These are phyloP conservation scores for Diarsia dahlii DNA, from an alignment of 2,888 invertebrate genomes.

Conservation along the genomic window DNA sequence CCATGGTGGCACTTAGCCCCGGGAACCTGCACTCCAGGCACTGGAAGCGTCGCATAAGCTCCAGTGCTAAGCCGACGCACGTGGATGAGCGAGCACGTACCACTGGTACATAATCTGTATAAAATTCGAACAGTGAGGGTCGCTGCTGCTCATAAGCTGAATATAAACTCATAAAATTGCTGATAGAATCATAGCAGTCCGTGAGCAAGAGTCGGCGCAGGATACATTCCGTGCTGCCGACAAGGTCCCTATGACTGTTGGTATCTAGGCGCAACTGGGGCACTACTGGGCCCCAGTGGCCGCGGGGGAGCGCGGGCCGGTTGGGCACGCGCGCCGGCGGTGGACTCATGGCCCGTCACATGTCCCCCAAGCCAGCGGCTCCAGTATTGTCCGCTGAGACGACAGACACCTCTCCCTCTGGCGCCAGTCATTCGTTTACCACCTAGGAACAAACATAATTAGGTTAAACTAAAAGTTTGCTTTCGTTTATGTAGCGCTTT, in stretches of 20 bases:
- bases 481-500: constrained; percentile 3
- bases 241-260: background rate
- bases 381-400: constrained; percentile 71
- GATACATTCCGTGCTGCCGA: constrained; percentile 80
- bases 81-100: constrained; percentile 95
- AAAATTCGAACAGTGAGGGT: constrained; percentile 92
- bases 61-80: constrained; percentile 95
- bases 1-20: constrained; percentile 91
- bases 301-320: constrained; percentile 92
- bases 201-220: constrained; percentile 95
- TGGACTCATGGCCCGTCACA: constrained; percentile 95
- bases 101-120: constrained; percentile 93
- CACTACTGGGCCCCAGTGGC: constrained; percentile 79
- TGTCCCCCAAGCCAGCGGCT: constrained; percentile 95
- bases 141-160: constrained; percentile 90
- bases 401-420: constrained; percentile 84
- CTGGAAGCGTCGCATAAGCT: constrained; percentile 92
- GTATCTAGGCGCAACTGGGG: constrained; percentile 17
- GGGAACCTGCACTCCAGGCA: constrained; percentile 91
- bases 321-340: constrained; percentile 50
- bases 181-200: constrained; percentile 96
- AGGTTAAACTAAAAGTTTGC: background rate
- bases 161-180: constrained; percentile 93
- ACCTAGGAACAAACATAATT: constrained; percentile 16
- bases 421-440: constrained; percentile 14